These are phyloP conservation scores for Caradrina kadenii DNA, from an alignment of 2,888 invertebrate species.

Conservation along the genomic window DNA sequence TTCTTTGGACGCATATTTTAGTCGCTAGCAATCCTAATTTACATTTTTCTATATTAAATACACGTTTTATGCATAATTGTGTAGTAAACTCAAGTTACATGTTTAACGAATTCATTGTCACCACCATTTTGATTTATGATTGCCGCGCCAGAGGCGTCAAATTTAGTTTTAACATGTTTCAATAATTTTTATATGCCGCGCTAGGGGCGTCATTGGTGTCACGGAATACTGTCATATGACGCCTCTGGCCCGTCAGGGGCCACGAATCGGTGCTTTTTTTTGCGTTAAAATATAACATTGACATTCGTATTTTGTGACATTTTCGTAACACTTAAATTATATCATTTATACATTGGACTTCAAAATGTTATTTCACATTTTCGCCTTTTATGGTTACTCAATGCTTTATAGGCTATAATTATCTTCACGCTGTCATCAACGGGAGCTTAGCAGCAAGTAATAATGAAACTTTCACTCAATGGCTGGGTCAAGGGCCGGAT, in stretches of 20 bases:
- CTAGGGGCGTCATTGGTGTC: too few relatives aligned
- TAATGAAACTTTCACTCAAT: too few relatives aligned
- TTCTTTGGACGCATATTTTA: conserved; percentile 34
- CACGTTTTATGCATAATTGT: conserved; percentile 19
- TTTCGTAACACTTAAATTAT: conserved; percentile 24
- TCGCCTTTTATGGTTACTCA: not conserved
- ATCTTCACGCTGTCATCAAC: conserved; percentile 13
- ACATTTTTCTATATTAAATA: conserved; percentile 30
- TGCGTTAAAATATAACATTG: conserved; percentile 31
- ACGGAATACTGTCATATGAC: too few relatives aligned
- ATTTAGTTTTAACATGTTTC: too few relatives aligned
- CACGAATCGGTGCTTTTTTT: too few relatives aligned
- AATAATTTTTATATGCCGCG: too few relatives aligned
- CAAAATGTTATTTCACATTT: not conserved
- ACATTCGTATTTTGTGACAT: conserved; percentile 56
- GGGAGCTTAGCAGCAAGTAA: not conserved
- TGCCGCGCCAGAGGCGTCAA: too few relatives aligned
- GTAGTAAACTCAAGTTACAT: conserved; percentile 26
- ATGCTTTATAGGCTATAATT: not conserved
- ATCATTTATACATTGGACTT: conserved; percentile 17
- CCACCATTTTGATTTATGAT: too few relatives aligned
- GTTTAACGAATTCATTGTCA: not conserved
- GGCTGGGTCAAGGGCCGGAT: too few relatives aligned
- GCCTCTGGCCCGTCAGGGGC: too few relatives aligned
- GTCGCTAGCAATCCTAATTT: conserved; percentile 37